These are phyloP conservation scores for Porites australiensis DNA, from an alignment of 64 coral and sea anemone genomes.

Conservation along the genomic window DNA sequence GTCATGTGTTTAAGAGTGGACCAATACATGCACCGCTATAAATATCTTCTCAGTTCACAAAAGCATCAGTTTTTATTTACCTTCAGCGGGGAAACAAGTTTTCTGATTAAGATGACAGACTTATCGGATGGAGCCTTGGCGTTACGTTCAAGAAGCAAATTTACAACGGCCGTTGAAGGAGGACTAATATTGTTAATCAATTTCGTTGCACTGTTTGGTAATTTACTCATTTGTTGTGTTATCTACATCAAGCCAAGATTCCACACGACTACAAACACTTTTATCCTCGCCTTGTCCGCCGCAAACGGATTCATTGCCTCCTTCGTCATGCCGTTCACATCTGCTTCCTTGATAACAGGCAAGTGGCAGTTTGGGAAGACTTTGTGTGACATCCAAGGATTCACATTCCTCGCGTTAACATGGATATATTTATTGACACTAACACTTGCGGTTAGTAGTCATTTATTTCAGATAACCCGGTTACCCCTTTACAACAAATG, in stretches of 20 bases:
- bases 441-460: background rate
- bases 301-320: background rate
- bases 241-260: conserved; percentile 6
- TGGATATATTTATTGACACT: conserved; percentile 2
- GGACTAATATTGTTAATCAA: conserved; percentile 24
- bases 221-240: conserved; percentile 26
- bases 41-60: background rate
- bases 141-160: background rate
- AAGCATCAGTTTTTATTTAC: background rate
- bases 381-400: conserved; percentile 28
- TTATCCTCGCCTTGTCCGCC: background rate
- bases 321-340: background rate
- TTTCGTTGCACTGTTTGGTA: background rate
- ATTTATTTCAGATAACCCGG: background rate
- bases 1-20: background rate
- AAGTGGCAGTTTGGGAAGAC: background rate
- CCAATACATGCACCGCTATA: background rate
- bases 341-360: background rate
- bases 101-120: background rate
- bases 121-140: background rate
- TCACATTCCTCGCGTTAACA: background rate
- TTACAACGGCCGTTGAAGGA: background rate
- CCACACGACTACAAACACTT: conserved; percentile 16
- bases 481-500: conserved; percentile 2
- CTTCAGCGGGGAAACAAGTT: background rate